A percentile compares a stretch with the other conserved stretches of the same genome.
These are phyloP conservation scores for Branchinecta lynchi DNA, from an alignment of 1,140 invertebrate genomes.

Conservation along the genomic window DNA sequence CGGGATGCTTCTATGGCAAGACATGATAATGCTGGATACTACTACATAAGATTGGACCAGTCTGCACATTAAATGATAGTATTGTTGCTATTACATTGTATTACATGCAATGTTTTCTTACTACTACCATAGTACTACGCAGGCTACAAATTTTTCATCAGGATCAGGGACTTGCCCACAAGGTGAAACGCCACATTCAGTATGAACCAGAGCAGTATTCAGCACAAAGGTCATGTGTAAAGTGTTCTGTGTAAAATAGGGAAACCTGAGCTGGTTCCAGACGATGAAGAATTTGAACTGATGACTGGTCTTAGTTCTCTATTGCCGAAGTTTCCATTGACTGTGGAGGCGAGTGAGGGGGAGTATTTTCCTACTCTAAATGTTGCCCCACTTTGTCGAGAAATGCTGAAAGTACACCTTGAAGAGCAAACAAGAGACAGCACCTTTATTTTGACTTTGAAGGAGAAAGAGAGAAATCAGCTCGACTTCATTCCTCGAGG, in stretches of 20 bases:
- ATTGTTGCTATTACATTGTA: too few relatives aligned
- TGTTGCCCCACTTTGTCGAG: background rate
- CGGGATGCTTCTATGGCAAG: too few relatives aligned
- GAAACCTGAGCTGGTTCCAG: constrained; percentile 1
- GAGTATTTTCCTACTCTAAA: background rate
- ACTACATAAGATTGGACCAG: too few relatives aligned
- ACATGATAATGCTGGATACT: too few relatives aligned
- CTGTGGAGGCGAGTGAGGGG: background rate
- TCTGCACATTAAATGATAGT: too few relatives aligned
- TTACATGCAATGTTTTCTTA: too few relatives aligned
- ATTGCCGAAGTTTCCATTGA: background rate
- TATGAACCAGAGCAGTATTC: background rate
- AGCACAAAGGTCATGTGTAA: background rate
- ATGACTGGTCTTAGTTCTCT: constrained; percentile 1
- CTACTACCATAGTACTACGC: too few relatives aligned
- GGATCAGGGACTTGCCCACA: too few relatives aligned
- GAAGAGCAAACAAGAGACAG: constrained; percentile 1
- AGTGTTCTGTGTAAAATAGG: constrained; percentile 9
- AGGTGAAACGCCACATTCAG: constrained; percentile 1
- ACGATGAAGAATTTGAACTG: background rate
- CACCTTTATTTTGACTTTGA: constrained; percentile 9
- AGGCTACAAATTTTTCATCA: too few relatives aligned
- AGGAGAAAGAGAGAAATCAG: background rate
- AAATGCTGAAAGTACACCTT: constrained; percentile 4
- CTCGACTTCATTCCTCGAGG: background rate